Evolutionary conservation across 2,888 invertebrate species (phyloP), one percentile per base, ranked within the genome.

Genomic region (Apotomis capreana): DNA sequence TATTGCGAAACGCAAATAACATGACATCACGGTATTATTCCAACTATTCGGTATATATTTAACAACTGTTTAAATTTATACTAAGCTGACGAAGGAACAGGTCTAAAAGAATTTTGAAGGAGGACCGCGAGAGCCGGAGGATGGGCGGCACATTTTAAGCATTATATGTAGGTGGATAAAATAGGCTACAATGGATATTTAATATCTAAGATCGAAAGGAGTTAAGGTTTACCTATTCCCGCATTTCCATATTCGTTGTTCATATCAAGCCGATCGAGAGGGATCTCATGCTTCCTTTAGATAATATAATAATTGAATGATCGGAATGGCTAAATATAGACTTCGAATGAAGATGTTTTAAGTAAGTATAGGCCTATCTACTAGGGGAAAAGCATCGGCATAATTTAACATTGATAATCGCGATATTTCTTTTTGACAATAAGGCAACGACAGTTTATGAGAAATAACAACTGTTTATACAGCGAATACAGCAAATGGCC

Each of bases 1-100:
- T 49, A 58, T 46, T 26, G 26, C 13, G 10, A 59, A 69, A 52
- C 64, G 51, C 49, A 67, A 51, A 58, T 54, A 55, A 10, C 54
- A 65, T 65, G 49, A 60, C 65, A 70, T 70, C 70, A 65, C 36
- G 40, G 26, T 69, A 46, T 36, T 61, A 40, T 44, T n/a, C 10
- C 13, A 13, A 15, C 46, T 36, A 44, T 55, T 54, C 54, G 15
- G n/a, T 51, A 44, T 57, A 6, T 49, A 36, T 49, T 49, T 49
- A 63, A 69, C 57, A 69, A 4, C 36, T 58, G 57, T 55, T 49
- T 13, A 60, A 68, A 60, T 40, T 40, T 40, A 40, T 40, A 40
- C 6, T 40, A 40, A 8, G 49, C 49, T 49, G 10, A 46, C 46
- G 8, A 46, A 46, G 9, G 8, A 9, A 49, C 49, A 49, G 49